Conservation (phyloP, 2,888 invertebrate genomes). For the Coecobrya sp. region DNA sequence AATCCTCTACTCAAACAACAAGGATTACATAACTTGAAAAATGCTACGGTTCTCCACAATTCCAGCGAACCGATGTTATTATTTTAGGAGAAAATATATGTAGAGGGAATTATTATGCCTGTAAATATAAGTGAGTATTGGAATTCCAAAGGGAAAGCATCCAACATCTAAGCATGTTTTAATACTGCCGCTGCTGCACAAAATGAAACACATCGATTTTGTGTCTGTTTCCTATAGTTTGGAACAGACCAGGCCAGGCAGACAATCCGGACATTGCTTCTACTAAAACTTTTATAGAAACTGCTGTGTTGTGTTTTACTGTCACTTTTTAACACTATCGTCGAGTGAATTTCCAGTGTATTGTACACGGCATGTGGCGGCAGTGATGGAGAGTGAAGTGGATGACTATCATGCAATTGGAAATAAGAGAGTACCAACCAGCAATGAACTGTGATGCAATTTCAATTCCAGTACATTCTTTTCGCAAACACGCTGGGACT, state of each 20-base stretch:
- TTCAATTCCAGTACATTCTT: conserved; percentile 14
- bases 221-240: neutral
- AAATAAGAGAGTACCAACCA: neutral
- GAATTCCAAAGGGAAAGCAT: neutral
- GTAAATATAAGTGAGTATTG: no score
- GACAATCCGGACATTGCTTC: neutral
- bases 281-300: neutral
- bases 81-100: no score
- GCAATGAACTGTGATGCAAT: conserved; percentile 25
- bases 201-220: conserved; percentile 1
- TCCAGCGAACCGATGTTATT: no score
- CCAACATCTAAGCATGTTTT: neutral
- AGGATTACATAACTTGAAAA: neutral
- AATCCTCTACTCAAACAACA: neutral
- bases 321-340: neutral
- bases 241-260: neutral
- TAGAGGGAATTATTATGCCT: no score
- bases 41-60: neutral
- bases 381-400: neutral
- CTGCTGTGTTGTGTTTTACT: no score
- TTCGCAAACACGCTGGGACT: neutral
- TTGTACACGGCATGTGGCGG: neutral
- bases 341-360: neutral
- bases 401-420: conserved; percentile 41
- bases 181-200: neutral